Evolutionary conservation across 1,140 invertebrate species (phyloP), one percentile per base, ranked within the genome.

Genomic region (Dysdera silvatica): DNA sequence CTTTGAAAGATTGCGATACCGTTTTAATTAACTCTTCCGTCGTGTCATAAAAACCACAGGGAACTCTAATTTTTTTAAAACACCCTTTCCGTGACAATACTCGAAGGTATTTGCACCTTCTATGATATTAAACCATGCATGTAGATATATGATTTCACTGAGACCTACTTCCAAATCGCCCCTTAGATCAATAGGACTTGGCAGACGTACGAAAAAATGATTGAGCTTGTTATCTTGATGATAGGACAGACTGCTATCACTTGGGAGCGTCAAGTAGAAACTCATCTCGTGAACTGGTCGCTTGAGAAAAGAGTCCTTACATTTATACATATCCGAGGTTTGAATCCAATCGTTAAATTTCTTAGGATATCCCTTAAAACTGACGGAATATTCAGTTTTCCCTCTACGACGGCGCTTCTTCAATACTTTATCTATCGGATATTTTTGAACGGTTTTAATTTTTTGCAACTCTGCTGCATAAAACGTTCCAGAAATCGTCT

Each of bases 381-480:
- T 59, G 1, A 58, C 37, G 24, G n/a, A 48, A 56, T 59, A 64
- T 49, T 54, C 4, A n/a, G 29, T 40, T 60, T n/a, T n/a, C 12
- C 20, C 26, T 40, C 56, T 40, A 3, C 29, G 3, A 4, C 3
- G 12, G 4, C 23, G 16, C 26, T 26, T 49, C 28, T 60, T 40
- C 6, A 33, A 26, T 7, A 28, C 14, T 29, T 37, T 60, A 40
- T 51, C 57, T 2, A 18, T 24, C 16, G 47, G 16, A n/a, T 51
- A 49, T 37, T 35, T 40, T 29, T 24, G 32, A 20, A 23, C 26
- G 35, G 35, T 14, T 14, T 12, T 14, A 32, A 49, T 32, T 5
- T 59, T 48, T 35, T 59, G 56, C 4, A 63, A 18, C 65, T 60
- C 66, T 23, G 20, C 18, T 32, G 52, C 61, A 56, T 66, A 67